Evolutionary conservation across 2,797 vertebrate genomes (phyloP).

Genomic region (Coccyzus lansbergi): DNA sequence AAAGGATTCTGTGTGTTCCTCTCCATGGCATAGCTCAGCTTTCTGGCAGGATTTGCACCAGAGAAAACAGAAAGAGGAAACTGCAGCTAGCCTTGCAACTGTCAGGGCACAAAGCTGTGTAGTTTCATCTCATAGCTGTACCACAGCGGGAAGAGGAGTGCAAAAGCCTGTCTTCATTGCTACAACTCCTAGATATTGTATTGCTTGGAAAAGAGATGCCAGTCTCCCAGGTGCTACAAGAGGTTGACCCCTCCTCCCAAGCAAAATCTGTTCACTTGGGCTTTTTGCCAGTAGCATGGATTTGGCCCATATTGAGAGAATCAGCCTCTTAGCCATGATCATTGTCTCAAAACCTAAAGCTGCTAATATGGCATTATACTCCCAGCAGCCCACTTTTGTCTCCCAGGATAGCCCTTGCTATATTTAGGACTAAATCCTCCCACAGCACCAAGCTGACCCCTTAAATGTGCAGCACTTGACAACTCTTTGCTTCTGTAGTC

Average conservation of each 20-base stretch:
- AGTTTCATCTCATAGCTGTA: background rate
- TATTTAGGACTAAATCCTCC: conserved; percentile 68
- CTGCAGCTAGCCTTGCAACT: background rate
- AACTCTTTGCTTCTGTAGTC: background rate
- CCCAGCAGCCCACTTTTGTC: conserved; percentile 7
- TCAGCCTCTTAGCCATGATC: conserved; percentile 51
- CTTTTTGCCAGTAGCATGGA: conserved; percentile 58
- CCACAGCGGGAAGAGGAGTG: background rate
- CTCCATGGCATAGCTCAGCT: background rate
- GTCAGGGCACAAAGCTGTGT: background rate
- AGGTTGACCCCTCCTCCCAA: background rate
- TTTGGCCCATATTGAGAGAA: conserved; percentile 59
- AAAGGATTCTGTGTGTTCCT: background rate
- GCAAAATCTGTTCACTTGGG: conserved; percentile 47
- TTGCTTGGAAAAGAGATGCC: background rate
- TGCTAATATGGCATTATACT: conserved; percentile 53
- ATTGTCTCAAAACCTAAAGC: conserved; percentile 66
- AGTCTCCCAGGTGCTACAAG: background rate
- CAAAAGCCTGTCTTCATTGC: background rate
- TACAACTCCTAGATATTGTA: background rate
- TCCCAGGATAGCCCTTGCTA: conserved; percentile 63
- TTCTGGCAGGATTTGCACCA: background rate
- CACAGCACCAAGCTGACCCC: conserved; percentile 46
- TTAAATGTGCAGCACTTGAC: background rate
- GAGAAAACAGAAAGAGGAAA: background rate